phyloP scores from a whole-genome alignment of 2,888 invertebrate species.

The Gibbula magus region DNA sequence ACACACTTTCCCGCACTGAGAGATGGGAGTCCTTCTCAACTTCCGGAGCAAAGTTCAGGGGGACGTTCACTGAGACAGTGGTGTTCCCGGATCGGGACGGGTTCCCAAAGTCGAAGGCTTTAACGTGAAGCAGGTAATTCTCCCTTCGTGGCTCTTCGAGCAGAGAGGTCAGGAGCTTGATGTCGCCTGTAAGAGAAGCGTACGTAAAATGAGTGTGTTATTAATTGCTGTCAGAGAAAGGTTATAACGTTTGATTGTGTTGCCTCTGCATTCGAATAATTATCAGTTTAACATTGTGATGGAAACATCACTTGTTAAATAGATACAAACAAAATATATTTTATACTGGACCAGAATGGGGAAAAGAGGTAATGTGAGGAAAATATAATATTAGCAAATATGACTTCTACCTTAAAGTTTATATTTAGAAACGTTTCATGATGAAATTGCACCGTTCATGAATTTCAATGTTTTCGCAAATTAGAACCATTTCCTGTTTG shows the following conservation, averaged over 20 bases:
- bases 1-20: constrained; percentile 16
- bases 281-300: no score
- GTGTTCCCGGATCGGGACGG: constrained; percentile 8
- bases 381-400: no score
- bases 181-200: constrained; percentile 3
- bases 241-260: neutral
- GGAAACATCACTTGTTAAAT: no score
- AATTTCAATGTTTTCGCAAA: no score
- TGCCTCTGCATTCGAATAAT: no score
- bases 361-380: no score
- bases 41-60: constrained; percentile 22
- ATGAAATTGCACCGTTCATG: no score
- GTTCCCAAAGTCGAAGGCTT: constrained; percentile 21
- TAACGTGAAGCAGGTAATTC: neutral
- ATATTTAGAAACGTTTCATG: no score
- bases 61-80: constrained; percentile 19
- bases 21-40: neutral
- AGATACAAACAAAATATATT: no score
- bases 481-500: no score
- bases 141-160: constrained; percentile 14
- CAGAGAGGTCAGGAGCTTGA: neutral
- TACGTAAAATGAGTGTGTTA: neutral
- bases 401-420: no score
- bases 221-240: neutral
- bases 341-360: no score